phyloP scores from a whole-genome alignment of 53 echinoderm and acorn worm species.

The Paracentrotus lividus region DNA sequence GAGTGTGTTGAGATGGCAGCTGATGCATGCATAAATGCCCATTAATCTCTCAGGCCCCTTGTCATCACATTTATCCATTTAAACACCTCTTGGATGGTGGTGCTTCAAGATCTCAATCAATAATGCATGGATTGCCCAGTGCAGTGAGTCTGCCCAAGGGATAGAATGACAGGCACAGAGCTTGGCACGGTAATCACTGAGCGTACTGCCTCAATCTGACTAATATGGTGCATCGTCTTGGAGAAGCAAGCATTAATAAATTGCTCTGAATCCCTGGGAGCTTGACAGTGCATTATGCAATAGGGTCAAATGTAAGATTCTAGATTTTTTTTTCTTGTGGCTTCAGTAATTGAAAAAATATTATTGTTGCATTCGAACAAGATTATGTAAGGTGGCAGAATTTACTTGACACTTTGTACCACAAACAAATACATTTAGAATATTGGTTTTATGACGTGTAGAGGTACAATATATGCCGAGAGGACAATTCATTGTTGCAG shows the following conservation, averaged over 20 bases:
- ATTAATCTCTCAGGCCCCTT: constrained; percentile 37
- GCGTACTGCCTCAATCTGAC: not conserved
- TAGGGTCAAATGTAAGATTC: not conserved
- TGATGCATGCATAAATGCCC: constrained; percentile 37
- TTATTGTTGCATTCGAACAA: too few relatives aligned
- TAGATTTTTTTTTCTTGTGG: too few relatives aligned
- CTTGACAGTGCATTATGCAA: not conserved
- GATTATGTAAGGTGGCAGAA: too few relatives aligned
- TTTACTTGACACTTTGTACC: too few relatives aligned
- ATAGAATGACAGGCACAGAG: not conserved
- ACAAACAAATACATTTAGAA: too few relatives aligned
- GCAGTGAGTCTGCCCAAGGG: not conserved
- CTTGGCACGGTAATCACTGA: not conserved
- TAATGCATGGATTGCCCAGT: constrained; percentile 45
- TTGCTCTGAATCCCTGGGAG: not conserved
- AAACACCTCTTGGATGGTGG: constrained; percentile 60
- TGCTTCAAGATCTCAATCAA: constrained; percentile 54
- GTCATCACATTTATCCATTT: constrained; percentile 55
- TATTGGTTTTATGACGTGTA: too few relatives aligned
- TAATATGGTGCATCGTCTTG: not conserved
- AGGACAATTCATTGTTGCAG: too few relatives aligned
- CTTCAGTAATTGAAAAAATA: too few relatives aligned
- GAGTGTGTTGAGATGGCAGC: constrained; percentile 8
- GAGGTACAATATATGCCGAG: too few relatives aligned
- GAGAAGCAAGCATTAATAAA: not conserved